Evolutionary conservation across 2,888 invertebrate genomes (phyloP).

Genomic region (Timema podura): DNA sequence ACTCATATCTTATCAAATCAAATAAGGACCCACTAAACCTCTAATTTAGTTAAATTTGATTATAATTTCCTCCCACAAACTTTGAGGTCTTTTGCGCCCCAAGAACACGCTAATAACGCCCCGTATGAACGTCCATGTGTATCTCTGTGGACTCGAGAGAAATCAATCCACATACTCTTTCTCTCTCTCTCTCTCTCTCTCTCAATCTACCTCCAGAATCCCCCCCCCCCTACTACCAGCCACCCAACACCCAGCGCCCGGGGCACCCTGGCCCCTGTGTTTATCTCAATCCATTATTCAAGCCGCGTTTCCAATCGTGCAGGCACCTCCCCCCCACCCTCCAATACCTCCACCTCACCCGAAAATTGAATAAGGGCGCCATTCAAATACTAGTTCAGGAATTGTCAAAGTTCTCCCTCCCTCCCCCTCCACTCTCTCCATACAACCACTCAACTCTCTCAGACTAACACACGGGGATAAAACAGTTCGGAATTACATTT

Average conservation of each 20-base stretch:
- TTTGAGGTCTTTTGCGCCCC: too few species aligned
- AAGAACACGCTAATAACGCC: too few species aligned
- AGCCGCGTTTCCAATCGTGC: slow-evolving; percentile 30
- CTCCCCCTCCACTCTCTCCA: neutral
- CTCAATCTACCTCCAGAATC: neutral
- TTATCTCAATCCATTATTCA: slow-evolving; percentile 32
- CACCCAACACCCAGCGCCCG: slow-evolving; percentile 14
- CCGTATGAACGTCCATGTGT: too few species aligned
- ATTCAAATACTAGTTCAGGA: slow-evolving; percentile 24
- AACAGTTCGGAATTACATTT: slow-evolving; percentile 7
- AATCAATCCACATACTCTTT: slow-evolving; percentile 11
- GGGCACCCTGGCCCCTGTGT: slow-evolving; percentile 22
- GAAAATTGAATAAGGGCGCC: slow-evolving; percentile 20
- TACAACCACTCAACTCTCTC: neutral
- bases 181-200: slow-evolving; percentile 7
- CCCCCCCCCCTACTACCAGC: neutral
- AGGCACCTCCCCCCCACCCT: slow-evolving; percentile 4
- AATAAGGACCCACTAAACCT: too few species aligned
- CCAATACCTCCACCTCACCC: slow-evolving; percentile 1
- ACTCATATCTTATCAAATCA: too few species aligned
- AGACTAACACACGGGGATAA: slow-evolving; percentile 1
- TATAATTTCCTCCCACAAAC: too few species aligned
- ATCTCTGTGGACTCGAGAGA: neutral
- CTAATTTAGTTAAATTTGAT: too few species aligned
- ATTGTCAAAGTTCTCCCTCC: slow-evolving; percentile 20